A percentile compares a stretch with the other conserved stretches of the same genome.
phyloP scores from a whole-genome alignment of 53 echinoderm and acorn worm genomes.

The Mesocentrotus franciscanus region DNA sequence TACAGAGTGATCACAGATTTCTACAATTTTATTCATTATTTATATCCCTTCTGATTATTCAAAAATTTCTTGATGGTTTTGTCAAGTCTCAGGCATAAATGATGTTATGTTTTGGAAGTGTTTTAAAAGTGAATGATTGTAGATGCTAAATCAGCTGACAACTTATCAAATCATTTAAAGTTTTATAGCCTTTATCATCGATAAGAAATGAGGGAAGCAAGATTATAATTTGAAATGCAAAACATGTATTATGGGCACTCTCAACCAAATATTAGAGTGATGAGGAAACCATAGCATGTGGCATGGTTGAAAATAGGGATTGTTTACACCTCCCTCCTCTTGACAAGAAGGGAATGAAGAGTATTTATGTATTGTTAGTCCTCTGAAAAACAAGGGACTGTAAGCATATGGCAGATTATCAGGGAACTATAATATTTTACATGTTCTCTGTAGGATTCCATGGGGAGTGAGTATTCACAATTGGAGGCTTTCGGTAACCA shows the following conservation, averaged over 20 bases:
- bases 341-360: neutral
- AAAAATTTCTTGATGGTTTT: neutral
- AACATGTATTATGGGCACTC: neutral
- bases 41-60: neutral
- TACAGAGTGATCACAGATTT: neutral
- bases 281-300: neutral
- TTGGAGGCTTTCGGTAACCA: too few species aligned
- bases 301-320: neutral
- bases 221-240: neutral
- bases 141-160: neutral
- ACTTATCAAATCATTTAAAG: neutral
- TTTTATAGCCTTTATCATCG: neutral
- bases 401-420: too few species aligned
- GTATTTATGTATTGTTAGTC: neutral
- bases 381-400: neutral
- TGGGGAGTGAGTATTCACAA: too few species aligned
- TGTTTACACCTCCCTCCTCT: neutral
- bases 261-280: neutral
- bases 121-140: neutral
- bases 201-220: neutral
- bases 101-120: neutral
- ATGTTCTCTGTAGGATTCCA: too few species aligned
- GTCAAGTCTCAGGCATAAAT: neutral
- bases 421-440: too few species aligned
- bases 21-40: neutral